Percentiles rank a stretch among this genome's conserved stretches.
phyloP scores from a whole-genome alignment of 2,888 invertebrate species.

The Heliconius erato region DNA sequence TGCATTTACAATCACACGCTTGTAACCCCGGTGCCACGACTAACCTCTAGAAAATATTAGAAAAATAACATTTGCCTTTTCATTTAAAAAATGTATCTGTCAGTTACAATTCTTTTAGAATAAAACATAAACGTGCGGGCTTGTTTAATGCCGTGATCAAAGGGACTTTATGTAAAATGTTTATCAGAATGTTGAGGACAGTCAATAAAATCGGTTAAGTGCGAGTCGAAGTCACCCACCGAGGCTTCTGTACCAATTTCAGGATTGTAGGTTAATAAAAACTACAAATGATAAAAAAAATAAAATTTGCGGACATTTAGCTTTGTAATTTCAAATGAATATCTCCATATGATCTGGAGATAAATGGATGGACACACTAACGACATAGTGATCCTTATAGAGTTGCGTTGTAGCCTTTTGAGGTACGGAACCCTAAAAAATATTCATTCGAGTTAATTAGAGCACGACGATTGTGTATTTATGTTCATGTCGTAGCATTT shows the following conservation, averaged over 20 bases:
- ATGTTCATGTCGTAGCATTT: conserved; percentile 12
- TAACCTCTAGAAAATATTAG: not conserved
- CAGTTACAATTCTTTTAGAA: conserved; percentile 1
- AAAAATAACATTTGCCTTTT: not conserved
- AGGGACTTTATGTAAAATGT: conserved; percentile 17
- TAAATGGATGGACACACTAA: too few relatives aligned
- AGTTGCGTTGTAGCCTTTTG: too few relatives aligned
- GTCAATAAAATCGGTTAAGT: not conserved
- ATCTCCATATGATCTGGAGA: too few relatives aligned
- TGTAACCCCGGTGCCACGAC: not conserved
- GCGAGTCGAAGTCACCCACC: too few relatives aligned
- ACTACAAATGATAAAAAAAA: too few relatives aligned
- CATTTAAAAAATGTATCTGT: not conserved
- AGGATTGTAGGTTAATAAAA: too few relatives aligned
- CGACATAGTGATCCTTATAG: too few relatives aligned
- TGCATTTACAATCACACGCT: not conserved
- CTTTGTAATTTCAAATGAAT: too few relatives aligned
- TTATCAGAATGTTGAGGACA: conserved; percentile 6
- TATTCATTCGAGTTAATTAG: conserved; percentile 35
- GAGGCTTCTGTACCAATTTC: too few relatives aligned
- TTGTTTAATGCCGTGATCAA: conserved; percentile 9
- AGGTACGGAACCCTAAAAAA: not conserved
- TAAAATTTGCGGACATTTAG: too few relatives aligned
- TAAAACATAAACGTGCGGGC: not conserved
- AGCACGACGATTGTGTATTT: conserved; percentile 34